phyloP scores from a whole-genome alignment of 2,113 vertebrate species.

The Pituophis catenifer region DNA sequence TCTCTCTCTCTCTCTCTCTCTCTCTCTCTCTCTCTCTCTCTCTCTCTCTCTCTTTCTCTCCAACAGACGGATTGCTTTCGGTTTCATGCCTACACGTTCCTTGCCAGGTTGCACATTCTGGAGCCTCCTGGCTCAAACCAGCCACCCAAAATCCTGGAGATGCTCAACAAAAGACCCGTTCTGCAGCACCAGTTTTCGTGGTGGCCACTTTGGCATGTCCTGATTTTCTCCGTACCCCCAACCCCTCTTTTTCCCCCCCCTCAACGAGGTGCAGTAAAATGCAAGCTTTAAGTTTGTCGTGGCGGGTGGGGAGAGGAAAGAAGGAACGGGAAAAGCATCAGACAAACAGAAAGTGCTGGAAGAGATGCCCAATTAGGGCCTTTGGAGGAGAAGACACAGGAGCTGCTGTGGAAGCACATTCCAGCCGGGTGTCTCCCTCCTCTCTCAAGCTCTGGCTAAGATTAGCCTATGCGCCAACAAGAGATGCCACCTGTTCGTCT shows the following conservation, averaged over 20 bases:
- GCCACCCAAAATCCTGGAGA: not conserved
- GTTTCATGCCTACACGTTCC: not conserved
- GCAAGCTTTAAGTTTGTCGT: not conserved
- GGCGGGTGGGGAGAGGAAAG: not conserved
- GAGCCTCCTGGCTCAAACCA: not conserved
- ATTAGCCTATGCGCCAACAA: conserved; percentile 55
- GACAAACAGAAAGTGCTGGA: conserved; percentile 20
- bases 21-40: too few species aligned
- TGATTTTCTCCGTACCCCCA: accelerated
- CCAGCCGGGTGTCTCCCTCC: conserved; percentile 34
- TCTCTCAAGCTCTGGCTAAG: conserved; percentile 55
- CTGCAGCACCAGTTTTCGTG: not conserved
- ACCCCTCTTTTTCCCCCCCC: accelerated
- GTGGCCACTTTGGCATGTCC: not conserved
- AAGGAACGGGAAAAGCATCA: not conserved
- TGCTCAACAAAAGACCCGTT: not conserved
- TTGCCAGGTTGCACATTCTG: not conserved
- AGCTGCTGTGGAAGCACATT: conserved; percentile 60
- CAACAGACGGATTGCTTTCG: not conserved
- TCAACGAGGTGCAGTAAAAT: not conserved
- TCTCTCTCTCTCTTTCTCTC: too few species aligned
- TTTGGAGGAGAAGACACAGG: conserved; percentile 48
- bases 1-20: too few species aligned
- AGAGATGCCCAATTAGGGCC: conserved; percentile 46
- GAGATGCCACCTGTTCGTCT: conserved; percentile 63